Evolutionary conservation across 2,113 vertebrate species (phyloP), one percentile per base, ranked within the genome.

Genomic region (Anas platyrhynchos): DNA sequence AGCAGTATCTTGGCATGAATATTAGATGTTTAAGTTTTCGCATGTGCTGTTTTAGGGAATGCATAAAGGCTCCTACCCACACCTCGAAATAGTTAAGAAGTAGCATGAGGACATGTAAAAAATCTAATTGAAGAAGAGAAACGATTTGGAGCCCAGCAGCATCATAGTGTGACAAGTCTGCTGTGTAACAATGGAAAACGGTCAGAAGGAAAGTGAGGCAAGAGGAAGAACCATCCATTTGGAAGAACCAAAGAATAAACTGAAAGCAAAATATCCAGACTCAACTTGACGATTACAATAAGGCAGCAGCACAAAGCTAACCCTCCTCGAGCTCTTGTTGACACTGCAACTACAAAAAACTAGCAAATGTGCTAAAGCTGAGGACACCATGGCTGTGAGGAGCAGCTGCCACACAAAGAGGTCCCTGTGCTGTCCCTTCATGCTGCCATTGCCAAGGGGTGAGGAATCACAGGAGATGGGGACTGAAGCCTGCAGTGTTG

Each of bases 241-340:
- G 91, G 92, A 48, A 48, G 18, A 48, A 87, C 80, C 78, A 95
- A 93, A 95, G 67, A 94, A 66, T 89, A 85, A 93, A 89, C 68
- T 31, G 68, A 93, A 81, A 65, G 50, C 46, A 90, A 96, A 96
- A 96, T 80, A 63, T 27, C 63, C 25, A 93, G 81, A 77, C 54
- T 93, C 92, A 71, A 55, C 72, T 92, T 96, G 91, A 78, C 18
- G 67, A 69, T 92, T 96, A 69, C 41, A 75, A 46, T 61, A 93
- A 94, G 83, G 46, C 75, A 95, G 61, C n/a, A 86, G 71, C 56
- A 92, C 77, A 86, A 55, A 75, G 44, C 74, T 73, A 80, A 46
- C 46, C 55, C 76, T 96, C 66, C 91, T 72, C 69, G 32, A 92
- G 74, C 83, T 95, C 95, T 89, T 73, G 23, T 3, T 85, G 92